Percentiles rank a stretch among this genome's conserved stretches.
Conservation (phyloP, 30 jellyfish, hydroid and myxozoan species). For the Turritopsis rubra region DNA sequence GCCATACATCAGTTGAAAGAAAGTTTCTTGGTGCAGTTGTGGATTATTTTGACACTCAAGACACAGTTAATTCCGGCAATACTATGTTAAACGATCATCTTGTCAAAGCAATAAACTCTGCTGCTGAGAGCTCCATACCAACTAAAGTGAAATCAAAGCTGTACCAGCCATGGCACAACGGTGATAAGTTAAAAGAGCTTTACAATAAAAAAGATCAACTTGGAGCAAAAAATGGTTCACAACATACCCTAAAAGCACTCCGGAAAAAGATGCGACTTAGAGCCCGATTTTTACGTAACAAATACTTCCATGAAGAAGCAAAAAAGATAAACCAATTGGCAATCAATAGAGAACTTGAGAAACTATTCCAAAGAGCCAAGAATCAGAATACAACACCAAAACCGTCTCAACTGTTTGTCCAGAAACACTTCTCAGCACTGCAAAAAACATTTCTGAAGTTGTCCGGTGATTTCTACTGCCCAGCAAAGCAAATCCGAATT, state of each 20-base stretch:
- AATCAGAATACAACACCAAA: no score
- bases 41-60: not conserved
- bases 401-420: no score
- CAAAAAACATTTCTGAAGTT: no score
- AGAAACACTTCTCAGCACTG: no score
- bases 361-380: slow-evolving; percentile 6
- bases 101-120: not conserved
- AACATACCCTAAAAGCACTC: no score
- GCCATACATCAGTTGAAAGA: not conserved
- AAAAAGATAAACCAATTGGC: no score
- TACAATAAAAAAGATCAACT: no score
- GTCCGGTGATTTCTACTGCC: no score
- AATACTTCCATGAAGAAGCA: not conserved
- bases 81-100: not conserved
- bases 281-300: not conserved
- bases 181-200: no score
- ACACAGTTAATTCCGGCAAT: not conserved
- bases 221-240: no score
- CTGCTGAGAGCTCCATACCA: not conserved
- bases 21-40: not conserved
- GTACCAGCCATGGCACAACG: not conserved
- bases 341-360: not conserved
- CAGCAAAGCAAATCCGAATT: no score
- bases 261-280: slow-evolving; percentile 6
- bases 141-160: not conserved